A percentile compares a stretch with the other conserved stretches of the same genome.
Evolutionary conservation across 2,797 vertebrate species (phyloP).

Genomic region (Alcedo atthis): DNA sequence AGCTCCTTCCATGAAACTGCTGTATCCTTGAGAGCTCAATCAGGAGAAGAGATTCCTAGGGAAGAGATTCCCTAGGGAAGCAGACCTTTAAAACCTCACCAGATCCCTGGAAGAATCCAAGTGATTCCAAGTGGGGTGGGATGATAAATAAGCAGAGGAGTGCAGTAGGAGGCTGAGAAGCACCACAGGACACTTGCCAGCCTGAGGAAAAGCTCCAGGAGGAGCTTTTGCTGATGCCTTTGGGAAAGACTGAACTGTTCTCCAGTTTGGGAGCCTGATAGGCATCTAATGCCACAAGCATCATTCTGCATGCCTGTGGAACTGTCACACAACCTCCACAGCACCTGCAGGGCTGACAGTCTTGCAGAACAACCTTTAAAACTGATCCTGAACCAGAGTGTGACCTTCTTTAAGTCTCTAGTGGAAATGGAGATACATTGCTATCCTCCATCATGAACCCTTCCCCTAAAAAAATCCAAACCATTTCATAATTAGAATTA

Average conservation of each 20-base stretch:
- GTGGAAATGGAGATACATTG: not conserved
- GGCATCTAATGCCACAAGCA: rapidly evolving
- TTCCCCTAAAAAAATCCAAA: not conserved
- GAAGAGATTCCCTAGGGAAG: not conserved
- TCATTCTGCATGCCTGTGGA: not conserved
- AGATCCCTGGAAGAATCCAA: not conserved
- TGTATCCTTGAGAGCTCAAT: not conserved
- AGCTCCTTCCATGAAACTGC: not conserved
- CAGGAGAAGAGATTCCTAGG: not conserved
- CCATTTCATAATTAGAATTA: not conserved
- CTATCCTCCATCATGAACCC: not conserved
- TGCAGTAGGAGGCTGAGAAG: not conserved
- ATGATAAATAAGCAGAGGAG: not conserved
- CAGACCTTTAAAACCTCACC: not conserved
- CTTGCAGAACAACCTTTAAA: not conserved
- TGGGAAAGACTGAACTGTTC: not conserved
- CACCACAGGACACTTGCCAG: not conserved
- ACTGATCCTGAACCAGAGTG: not conserved
- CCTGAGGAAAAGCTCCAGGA: rapidly evolving
- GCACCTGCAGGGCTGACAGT: not conserved
- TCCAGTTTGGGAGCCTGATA: not conserved
- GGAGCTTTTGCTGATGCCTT: not conserved
- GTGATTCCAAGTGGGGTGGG: not conserved
- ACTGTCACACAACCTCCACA: not conserved
- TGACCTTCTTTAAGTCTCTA: not conserved